Base-by-base conservation (phyloP, 2,113 vertebrate species). In the Alethe diademata region DNA sequence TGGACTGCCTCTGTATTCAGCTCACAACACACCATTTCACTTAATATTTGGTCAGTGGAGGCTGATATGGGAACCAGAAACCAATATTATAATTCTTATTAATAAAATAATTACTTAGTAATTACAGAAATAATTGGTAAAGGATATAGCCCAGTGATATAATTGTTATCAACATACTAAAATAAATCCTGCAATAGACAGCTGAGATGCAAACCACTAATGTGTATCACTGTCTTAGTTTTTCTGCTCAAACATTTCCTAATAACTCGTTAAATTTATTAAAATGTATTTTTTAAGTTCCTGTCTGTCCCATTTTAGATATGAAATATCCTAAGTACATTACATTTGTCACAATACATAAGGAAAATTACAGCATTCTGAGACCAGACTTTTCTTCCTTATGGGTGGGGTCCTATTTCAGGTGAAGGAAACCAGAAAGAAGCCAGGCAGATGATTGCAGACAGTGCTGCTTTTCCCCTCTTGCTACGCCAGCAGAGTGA, bases 201-300 rank as follows among this genome's bases (percentile, higher is more conserved):
- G 28, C 18, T 60, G 25, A 79, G n/a, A 61, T 72, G 18, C 20
- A 60, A 40, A 47, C 22, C 26, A 43, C 26, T 47, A 71, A 47
- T 0, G 1, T 14, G 4, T 42, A 43, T 43, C 28, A 18, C 29
- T 31, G 4, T 45, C 38, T 90, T 48, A 17, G 2, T 48, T 45
- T 38, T 87, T 74, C 47, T 57, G 33, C 50, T 9, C 28, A 50
- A 80, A 78, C 3, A 15, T 78, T 67, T 33, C 31, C 26, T 43
- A 48, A 25, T 36, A 33, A 38, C 8, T 26, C 56, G 17, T 65
- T 85, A 48, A 69, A 60, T 80, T 56, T 4, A 61, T 56, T 50
- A 43, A 33, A 66, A 85, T 24, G 11, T 15, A 51, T 88, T 78
- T 78, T 78, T 8, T 8, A 94, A 67, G 45, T 47, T 11, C 4